These are phyloP conservation scores for Acanthococcus lagerstroemiae DNA, from an alignment of 2,888 invertebrate species.

Conservation along the genomic window DNA sequence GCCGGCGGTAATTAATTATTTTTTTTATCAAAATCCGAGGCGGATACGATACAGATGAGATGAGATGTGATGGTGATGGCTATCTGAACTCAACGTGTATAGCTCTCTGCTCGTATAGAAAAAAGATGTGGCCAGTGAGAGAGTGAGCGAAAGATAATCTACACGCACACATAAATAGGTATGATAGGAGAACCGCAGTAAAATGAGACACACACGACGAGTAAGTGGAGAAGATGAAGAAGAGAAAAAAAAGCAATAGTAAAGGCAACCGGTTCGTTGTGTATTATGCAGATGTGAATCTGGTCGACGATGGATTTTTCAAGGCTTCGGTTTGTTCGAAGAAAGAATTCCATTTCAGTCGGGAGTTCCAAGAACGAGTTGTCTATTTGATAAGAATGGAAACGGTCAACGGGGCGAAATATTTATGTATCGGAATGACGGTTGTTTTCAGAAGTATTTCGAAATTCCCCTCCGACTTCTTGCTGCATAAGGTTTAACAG, in stretches of 20 bases:
- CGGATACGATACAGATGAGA: no score
- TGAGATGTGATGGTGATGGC: no score
- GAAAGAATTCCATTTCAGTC: slow-evolving; percentile 27
- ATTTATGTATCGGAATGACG: slow-evolving; percentile 27
- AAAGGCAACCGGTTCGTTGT: slow-evolving; percentile 29
- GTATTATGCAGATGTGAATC: slow-evolving; percentile 30
- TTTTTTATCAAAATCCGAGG: no score
- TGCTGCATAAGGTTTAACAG: no score
- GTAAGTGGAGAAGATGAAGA: no score
- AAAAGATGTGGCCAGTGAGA: no score
- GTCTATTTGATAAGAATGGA: slow-evolving; percentile 31
- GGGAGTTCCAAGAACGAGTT: slow-evolving; percentile 29
- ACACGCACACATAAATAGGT: no score
- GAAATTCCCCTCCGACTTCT: no score
- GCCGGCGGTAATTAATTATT: no score
- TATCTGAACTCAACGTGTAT: no score
- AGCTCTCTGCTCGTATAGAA: no score
- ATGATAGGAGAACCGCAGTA: background rate
- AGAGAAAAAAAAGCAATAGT: slow-evolving; percentile 17
- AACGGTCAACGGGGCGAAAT: slow-evolving; percentile 28
- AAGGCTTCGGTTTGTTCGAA: slow-evolving; percentile 31
- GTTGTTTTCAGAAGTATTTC: slow-evolving; percentile 21
- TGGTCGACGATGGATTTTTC: slow-evolving; percentile 29
- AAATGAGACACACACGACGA: slow-evolving; percentile 23
- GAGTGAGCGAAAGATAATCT: no score